Evolutionary conservation across 2,113 vertebrate genomes (phyloP).

Genomic region (Stigmatopora argus): DNA sequence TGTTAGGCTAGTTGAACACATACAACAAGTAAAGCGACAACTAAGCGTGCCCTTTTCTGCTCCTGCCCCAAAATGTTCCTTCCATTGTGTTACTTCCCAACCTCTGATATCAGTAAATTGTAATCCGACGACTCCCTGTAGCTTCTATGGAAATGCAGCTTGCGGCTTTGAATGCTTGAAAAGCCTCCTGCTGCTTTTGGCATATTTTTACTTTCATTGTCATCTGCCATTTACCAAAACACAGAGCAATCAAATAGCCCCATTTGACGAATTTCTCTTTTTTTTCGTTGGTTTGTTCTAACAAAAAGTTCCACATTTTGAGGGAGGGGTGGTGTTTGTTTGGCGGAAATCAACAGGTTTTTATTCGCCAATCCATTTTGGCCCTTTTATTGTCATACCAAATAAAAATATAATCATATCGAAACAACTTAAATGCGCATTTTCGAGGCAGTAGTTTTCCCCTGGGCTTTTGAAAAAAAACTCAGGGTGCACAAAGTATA

Average conservation of each 20-base stretch:
- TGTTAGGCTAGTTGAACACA: too few species aligned
- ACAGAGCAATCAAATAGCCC: conserved; percentile 8
- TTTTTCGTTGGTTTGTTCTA: too few species aligned
- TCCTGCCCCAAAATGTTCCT: background rate
- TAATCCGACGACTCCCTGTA: background rate
- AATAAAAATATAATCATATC: too few species aligned
- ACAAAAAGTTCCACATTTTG: too few species aligned
- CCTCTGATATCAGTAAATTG: background rate
- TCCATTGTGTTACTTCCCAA: background rate
- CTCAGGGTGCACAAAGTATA: conserved; percentile 25
- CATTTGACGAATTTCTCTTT: background rate
- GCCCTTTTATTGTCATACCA: too few species aligned
- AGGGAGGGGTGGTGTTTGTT: too few species aligned
- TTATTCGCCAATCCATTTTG: too few species aligned
- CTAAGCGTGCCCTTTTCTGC: background rate
- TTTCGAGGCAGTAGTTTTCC: conserved; percentile 1
- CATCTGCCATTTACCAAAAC: conserved; percentile 11
- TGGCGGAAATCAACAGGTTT: too few species aligned
- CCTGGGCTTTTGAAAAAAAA: conserved; percentile 32
- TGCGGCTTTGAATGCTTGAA: conserved; percentile 1
- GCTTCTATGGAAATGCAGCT: background rate
- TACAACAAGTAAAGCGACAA: background rate
- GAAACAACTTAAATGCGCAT: background rate
- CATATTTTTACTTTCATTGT: conserved; percentile 4
- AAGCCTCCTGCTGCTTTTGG: conserved; percentile 2